phyloP scores from a whole-genome alignment of 2,888 invertebrate genomes.

The Azorinus chamasolen region DNA sequence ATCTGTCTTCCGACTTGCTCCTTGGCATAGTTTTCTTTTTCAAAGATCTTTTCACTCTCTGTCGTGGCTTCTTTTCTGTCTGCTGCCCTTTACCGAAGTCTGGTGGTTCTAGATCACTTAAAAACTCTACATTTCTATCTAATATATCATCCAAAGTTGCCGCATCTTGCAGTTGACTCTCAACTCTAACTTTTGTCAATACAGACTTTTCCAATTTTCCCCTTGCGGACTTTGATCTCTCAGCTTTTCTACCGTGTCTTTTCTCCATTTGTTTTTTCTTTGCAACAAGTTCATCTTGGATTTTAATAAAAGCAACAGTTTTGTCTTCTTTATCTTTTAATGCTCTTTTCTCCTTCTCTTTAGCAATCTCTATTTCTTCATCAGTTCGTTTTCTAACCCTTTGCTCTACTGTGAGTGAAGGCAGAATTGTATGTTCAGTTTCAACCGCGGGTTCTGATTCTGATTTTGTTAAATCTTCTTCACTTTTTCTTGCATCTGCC shows the following conservation, averaged over 20 bases:
- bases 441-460: neutral
- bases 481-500: constrained; percentile 1
- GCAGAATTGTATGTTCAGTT: neutral
- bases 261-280: constrained; percentile 7
- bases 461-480: constrained; percentile 2
- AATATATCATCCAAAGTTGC: constrained; percentile 63
- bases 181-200: constrained; percentile 29
- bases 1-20: constrained; percentile 61
- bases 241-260: constrained; percentile 16
- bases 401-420: no score
- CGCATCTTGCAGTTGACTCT: constrained; percentile 49
- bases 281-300: neutral
- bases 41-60: constrained; percentile 55
- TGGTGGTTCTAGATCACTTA: constrained; percentile 53
- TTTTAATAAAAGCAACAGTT: neutral
- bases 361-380: no score
- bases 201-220: constrained; percentile 30
- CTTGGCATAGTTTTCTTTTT: constrained; percentile 48
- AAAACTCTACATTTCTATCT: constrained; percentile 58
- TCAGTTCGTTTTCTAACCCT: no score
- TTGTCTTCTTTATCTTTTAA: constrained; percentile 1
- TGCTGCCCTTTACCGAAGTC: constrained; percentile 22
- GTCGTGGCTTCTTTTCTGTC: constrained; percentile 40
- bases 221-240: constrained; percentile 23
- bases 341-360: no score